Percentiles rank a stretch among this genome's conserved stretches.
phyloP scores from a whole-genome alignment of 2,888 invertebrate species.

The Geotrupes spiniger region DNA sequence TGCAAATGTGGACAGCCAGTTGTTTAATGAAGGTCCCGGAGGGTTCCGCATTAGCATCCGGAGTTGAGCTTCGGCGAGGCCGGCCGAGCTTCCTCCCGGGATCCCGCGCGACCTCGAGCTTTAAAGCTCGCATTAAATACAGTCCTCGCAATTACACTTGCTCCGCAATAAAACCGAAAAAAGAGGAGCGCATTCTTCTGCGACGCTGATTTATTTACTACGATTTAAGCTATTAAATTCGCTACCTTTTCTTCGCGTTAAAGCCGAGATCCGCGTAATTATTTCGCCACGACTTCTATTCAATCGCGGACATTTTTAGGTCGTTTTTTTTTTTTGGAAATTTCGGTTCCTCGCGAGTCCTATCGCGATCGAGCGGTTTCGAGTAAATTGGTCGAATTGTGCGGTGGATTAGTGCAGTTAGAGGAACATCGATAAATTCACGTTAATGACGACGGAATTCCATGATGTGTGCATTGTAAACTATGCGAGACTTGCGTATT shows the following conservation, averaged over 20 bases:
- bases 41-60: slow-evolving; percentile 46
- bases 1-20: slow-evolving; percentile 46
- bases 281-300: not conserved
- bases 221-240: slow-evolving; percentile 17
- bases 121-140: slow-evolving; percentile 40
- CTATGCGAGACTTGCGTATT: slow-evolving; percentile 8
- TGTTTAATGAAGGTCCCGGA: slow-evolving; percentile 47
- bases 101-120: slow-evolving; percentile 37
- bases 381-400: too few relatives aligned
- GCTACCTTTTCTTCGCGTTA: slow-evolving; percentile 5
- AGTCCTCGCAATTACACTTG: slow-evolving; percentile 41
- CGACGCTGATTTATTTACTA: slow-evolving; percentile 18
- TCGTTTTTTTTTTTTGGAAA: too few relatives aligned
- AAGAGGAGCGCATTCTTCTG: slow-evolving; percentile 14
- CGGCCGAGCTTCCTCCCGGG: slow-evolving; percentile 37
- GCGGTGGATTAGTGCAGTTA: slow-evolving; percentile 1
- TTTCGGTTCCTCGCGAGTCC: too few relatives aligned
- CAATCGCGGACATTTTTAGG: too few relatives aligned
- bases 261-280: not conserved
- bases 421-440: slow-evolving; percentile 3
- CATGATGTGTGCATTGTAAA: slow-evolving; percentile 7
- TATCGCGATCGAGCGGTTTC: too few relatives aligned
- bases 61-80: slow-evolving; percentile 29
- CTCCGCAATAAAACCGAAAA: slow-evolving; percentile 38
- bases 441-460: slow-evolving; percentile 3